phyloP scores from a whole-genome alignment of 2,888 invertebrate species.

The Drosophila quasianomalipes region DNA sequence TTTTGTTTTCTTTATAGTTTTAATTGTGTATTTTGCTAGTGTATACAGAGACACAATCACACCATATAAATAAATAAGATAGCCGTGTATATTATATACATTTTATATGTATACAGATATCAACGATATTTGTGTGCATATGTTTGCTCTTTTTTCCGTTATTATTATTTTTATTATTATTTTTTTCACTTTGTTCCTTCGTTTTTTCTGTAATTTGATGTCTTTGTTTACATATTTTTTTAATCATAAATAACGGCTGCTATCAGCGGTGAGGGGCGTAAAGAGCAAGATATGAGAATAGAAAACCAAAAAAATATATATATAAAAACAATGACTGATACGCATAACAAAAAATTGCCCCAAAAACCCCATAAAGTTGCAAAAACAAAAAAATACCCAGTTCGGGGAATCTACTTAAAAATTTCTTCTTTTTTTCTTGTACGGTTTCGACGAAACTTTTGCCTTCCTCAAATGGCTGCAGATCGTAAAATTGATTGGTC shows the following conservation, averaged over 20 bases:
- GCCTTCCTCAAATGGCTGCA: conserved; percentile 19
- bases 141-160: conserved; percentile 21
- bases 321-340: conserved; percentile 14
- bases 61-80: conserved; percentile 11
- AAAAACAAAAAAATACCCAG: conserved; percentile 6
- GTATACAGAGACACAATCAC: conserved; percentile 17
- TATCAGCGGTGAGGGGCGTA: conserved; percentile 24
- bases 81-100: conserved; percentile 15
- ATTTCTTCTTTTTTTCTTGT: conserved; percentile 5
- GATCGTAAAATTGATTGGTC: conserved; percentile 32
- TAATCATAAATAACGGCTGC: conserved; percentile 64
- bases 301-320: conserved; percentile 8
- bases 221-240: conserved; percentile 48
- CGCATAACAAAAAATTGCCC: conserved; percentile 22
- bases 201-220: conserved; percentile 38
- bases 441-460: conserved; percentile 16
- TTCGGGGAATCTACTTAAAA: conserved; percentile 30
- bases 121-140: conserved; percentile 27
- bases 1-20: conserved; percentile 15
- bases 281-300: not conserved
- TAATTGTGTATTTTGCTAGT: conserved; percentile 23
- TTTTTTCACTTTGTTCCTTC: not conserved
- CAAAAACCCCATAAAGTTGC: conserved; percentile 13
- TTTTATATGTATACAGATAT: conserved; percentile 4
- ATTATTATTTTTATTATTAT: conserved; percentile 6